Conservation (phyloP, 2,113 vertebrate genomes). For the Heptranchias perlo region DNA sequence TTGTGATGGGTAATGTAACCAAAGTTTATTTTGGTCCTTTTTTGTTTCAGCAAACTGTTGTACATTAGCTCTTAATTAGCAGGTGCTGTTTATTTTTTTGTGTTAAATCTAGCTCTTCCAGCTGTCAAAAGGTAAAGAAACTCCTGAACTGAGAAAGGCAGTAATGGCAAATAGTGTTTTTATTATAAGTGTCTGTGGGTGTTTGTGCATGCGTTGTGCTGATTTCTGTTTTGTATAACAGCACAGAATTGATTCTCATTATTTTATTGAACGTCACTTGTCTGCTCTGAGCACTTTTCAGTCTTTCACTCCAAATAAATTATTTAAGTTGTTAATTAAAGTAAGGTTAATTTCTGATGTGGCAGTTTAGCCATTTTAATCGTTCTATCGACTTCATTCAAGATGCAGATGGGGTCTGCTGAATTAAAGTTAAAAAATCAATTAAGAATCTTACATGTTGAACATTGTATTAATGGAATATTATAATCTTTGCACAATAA, state of each 20-base stretch:
- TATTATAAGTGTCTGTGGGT: neutral
- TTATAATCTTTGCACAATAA: slow-evolving; percentile 3
- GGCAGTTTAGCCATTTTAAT: slow-evolving; percentile 18
- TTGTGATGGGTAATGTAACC: neutral
- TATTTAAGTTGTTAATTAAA: too few relatives aligned
- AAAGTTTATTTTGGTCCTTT: neutral
- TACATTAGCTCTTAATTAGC: neutral
- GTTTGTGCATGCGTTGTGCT: neutral
- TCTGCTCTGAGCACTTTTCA: neutral
- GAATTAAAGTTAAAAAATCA: slow-evolving; percentile 16
- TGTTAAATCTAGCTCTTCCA: neutral
- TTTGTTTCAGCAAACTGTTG: neutral
- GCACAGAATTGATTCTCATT: neutral
- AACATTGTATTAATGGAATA: neutral
- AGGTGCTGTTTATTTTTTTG: neutral
- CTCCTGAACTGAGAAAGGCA: neutral
- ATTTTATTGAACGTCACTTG: neutral
- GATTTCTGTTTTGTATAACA: neutral
- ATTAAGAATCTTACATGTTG: neutral
- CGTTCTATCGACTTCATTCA: neutral
- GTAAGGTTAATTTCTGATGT: neutral
- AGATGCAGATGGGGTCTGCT: neutral
- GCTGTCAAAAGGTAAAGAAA: neutral
- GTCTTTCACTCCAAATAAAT: neutral
- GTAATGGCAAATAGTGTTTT: neutral